Evolutionary conservation across 2,888 invertebrate species (phyloP).

Genomic region (Drosophila dives): DNA sequence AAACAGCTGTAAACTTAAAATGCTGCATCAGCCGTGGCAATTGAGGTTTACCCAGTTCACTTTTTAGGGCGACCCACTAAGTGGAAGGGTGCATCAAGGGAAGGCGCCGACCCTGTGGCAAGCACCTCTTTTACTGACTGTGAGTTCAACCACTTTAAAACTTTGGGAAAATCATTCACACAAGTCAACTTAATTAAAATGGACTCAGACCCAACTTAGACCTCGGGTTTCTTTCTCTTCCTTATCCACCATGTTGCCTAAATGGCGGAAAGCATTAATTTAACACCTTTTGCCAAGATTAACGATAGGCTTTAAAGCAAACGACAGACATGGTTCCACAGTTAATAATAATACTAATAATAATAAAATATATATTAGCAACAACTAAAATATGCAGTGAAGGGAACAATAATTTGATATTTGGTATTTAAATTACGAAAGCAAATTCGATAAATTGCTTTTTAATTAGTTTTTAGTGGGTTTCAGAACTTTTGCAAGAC

Average conservation of each 20-base stretch:
- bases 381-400: constrained; percentile 28
- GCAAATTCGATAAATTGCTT: constrained; percentile 58
- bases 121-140: constrained; percentile 3
- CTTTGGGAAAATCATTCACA: constrained; percentile 48
- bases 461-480: constrained; percentile 68
- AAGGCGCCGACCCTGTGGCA: not conserved
- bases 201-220: constrained; percentile 30
- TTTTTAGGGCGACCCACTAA: constrained; percentile 17
- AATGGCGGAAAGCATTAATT: constrained; percentile 57
- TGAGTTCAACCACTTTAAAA: constrained; percentile 37
- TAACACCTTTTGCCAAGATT: constrained; percentile 23
- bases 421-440: constrained; percentile 33
- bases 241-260: constrained; percentile 16
- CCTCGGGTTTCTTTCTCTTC: constrained; percentile 26
- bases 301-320: constrained; percentile 8
- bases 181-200: constrained; percentile 66
- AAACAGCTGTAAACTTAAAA: constrained; percentile 36
- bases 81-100: not conserved
- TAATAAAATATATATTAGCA: constrained; percentile 3
- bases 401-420: not conserved
- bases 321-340: constrained; percentile 6
- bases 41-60: constrained; percentile 24
- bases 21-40: constrained; percentile 14
- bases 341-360: not conserved
- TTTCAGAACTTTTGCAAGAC: constrained; percentile 13